Evolutionary conservation across 2,888 invertebrate genomes (phyloP).

Genomic region (Drosophila falleni): DNA sequence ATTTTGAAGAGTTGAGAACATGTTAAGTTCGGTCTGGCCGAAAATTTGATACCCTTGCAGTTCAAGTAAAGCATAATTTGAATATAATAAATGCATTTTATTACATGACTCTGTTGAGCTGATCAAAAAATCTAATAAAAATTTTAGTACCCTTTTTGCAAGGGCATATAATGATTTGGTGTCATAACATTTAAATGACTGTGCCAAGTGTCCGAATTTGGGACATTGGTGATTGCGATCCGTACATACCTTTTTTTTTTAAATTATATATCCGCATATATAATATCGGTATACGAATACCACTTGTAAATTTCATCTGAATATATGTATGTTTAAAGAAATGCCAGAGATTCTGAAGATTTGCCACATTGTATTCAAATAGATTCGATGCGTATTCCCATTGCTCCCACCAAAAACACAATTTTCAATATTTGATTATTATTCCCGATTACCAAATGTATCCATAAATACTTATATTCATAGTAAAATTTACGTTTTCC

Average conservation of each 20-base stretch:
- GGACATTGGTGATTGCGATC: constrained; percentile 12
- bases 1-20: constrained; percentile 1
- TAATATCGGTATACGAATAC: not conserved
- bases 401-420: not conserved
- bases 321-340: not conserved
- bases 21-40: constrained; percentile 11
- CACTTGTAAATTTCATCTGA: not conserved
- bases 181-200: not conserved
- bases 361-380: not conserved
- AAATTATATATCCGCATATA: constrained; percentile 20
- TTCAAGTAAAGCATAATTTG: not conserved
- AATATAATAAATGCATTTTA: not conserved
- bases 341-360: not conserved
- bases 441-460: not conserved
- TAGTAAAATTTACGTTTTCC: not conserved
- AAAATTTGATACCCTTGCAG: constrained; percentile 29
- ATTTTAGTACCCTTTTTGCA: not conserved
- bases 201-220: not conserved
- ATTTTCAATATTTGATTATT: not conserved
- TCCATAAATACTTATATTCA: not conserved
- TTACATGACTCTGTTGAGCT: not conserved
- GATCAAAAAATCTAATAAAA: not conserved
- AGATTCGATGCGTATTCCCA: not conserved
- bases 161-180: not conserved
- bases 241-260: constrained; percentile 40